Evolutionary conservation across 2,113 vertebrate species (phyloP).

Genomic region (Seriola rivoliana): DNA sequence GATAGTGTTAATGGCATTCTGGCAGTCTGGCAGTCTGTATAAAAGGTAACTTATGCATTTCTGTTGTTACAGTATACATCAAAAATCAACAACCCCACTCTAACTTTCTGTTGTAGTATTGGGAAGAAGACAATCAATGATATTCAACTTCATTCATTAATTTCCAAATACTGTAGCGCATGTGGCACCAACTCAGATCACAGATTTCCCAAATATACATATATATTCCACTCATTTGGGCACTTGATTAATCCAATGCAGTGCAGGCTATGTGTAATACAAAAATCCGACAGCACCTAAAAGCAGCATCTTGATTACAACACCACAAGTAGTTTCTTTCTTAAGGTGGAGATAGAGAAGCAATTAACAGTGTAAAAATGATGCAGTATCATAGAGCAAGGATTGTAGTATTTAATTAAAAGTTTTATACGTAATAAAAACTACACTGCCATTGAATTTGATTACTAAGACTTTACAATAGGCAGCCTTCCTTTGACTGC

Average conservation of each 20-base stretch:
- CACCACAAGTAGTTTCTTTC: conserved; percentile 22
- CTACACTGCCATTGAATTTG: not conserved
- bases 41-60: not conserved
- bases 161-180: no score
- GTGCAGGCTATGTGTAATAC: accelerated
- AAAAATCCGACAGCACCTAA: conserved; percentile 31
- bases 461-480: no score
- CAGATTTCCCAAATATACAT: not conserved
- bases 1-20: not conserved
- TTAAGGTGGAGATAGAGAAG: conserved; percentile 75
- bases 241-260: not conserved
- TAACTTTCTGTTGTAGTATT: not conserved
- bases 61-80: not conserved
- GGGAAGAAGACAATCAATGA: not conserved
- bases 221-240: not conserved
- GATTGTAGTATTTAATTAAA: not conserved
- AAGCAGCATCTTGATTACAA: conserved; percentile 30
- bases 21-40: no score
- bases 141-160: not conserved
- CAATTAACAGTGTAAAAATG: conserved; percentile 2
- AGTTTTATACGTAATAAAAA: not conserved
- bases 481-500: no score
- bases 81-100: not conserved
- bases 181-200: no score
- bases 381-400: not conserved